Base-by-base conservation (phyloP, 2,797 vertebrate genomes). In the Enteromius viviparus region DNA sequence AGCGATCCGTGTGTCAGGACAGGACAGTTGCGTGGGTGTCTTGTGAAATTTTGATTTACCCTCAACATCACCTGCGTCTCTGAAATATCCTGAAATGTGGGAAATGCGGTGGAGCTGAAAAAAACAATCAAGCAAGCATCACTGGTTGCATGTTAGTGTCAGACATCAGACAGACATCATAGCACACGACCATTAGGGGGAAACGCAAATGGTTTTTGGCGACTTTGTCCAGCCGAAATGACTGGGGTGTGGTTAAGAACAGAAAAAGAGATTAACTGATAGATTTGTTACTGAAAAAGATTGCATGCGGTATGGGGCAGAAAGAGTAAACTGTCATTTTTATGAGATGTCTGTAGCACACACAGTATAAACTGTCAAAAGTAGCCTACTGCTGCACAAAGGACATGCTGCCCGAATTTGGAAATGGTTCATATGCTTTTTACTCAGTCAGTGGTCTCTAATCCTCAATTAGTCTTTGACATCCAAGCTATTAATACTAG, bases 381-480 rank as follows among this genome's bases (percentile, higher is more conserved):
- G 23, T 53, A 49, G 47, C 47, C 47, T 5, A 34, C 8, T 34
- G 23, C 17, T 79, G 29, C 23, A 76, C 17, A 60, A 82, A 79
- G 55, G 26, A 70, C 32, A 47, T 80, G 49, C 40, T 51, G 40
- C 23, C 65, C 3, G 21, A 70, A 71, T 84, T 80, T 79, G 62
- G 45, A 76, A 78, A 83, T 74, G 71, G 77, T 62, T 86, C 80
- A 82, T 80, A 47, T 81, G 78, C 81, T 55, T 84, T 80, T 80
- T 71, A 71, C 58, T 86, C 82, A 77, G 64, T 65, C 72, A 81
- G 65, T 86, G 62, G 66, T 62, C 66, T 60, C 71, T 84, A 84
- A 86, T 76, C 37, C 78, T 80, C 81, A 83, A 86, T 86, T 86
- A 86, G 71, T 84, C 81, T 81, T 78, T 81, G 78, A 80, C 72